Conservation (phyloP, 1,140 invertebrate species). For the Drosophila nigromelanica region DNA sequence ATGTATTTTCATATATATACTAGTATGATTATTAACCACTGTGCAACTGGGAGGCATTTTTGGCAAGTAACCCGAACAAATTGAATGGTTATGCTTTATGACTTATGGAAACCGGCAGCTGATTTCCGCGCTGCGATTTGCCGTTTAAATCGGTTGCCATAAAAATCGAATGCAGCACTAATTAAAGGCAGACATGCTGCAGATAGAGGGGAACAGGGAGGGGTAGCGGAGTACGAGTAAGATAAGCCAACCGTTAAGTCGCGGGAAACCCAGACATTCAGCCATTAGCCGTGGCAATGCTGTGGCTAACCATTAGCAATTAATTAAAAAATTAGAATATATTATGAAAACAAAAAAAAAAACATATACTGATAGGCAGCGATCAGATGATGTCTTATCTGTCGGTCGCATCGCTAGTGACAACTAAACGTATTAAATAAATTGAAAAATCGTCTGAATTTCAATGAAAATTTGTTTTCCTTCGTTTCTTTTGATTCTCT, state of each 20-base stretch:
- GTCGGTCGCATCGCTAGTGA: conserved; percentile 60
- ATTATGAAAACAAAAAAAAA: conserved; percentile 38
- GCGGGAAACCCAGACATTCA: conserved; percentile 35
- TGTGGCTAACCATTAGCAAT: conserved; percentile 81
- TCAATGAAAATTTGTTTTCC: conserved; percentile 69
- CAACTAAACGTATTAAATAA: conserved; percentile 78
- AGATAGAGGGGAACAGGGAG: conserved; percentile 3
- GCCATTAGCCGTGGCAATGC: conserved; percentile 65
- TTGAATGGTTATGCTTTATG: conserved; percentile 81
- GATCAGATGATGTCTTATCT: conserved; percentile 59
- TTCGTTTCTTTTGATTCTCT: not conserved
- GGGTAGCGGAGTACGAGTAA: conserved; percentile 4
- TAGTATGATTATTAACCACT: conserved; percentile 28
- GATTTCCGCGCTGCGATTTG: conserved; percentile 66
- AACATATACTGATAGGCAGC: conserved; percentile 34
- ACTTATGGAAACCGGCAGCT: conserved; percentile 78
- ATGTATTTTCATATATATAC: not conserved
- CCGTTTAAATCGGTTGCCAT: conserved; percentile 60
- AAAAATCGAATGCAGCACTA: conserved; percentile 69
- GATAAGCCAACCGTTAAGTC: conserved; percentile 71
- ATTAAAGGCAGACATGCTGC: conserved; percentile 54
- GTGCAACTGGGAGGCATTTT: conserved; percentile 37
- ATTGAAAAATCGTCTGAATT: conserved; percentile 69
- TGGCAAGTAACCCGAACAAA: conserved; percentile 58
- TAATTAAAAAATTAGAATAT: conserved; percentile 83